These are phyloP conservation scores for Formica aserva DNA, from an alignment of 2,888 invertebrate species.

Conservation along the genomic window DNA sequence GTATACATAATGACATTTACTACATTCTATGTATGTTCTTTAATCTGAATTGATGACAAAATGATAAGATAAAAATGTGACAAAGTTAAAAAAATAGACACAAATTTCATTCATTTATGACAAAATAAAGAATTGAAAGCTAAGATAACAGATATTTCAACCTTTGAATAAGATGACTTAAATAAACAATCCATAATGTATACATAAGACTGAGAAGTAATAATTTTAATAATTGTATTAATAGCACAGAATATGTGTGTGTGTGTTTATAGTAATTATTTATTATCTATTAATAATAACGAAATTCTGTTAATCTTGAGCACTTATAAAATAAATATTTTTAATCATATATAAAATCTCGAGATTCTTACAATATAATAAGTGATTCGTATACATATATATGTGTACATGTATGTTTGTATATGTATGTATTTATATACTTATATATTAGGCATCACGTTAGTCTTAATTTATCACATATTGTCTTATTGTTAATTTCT, in stretches of 20 bases:
- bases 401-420: neutral
- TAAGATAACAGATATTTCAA: neutral
- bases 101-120: neutral
- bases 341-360: neutral
- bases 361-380: neutral
- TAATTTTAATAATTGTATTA: neutral
- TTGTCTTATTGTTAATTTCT: constrained; percentile 32
- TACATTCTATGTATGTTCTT: neutral
- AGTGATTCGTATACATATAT: neutral
- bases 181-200: neutral
- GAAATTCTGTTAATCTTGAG: neutral
- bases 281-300: neutral
- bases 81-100: neutral
- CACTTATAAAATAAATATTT: neutral
- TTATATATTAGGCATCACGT: constrained; percentile 4
- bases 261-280: neutral
- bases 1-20: neutral
- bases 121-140: neutral
- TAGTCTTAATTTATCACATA: constrained; percentile 52
- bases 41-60: neutral
- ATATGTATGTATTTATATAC: neutral
- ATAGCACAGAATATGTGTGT: neutral
- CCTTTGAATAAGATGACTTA: neutral
- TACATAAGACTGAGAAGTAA: neutral
- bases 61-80: neutral